Evolutionary conservation across 2,888 invertebrate genomes (phyloP).

Genomic region (Conistra vaccinii): DNA sequence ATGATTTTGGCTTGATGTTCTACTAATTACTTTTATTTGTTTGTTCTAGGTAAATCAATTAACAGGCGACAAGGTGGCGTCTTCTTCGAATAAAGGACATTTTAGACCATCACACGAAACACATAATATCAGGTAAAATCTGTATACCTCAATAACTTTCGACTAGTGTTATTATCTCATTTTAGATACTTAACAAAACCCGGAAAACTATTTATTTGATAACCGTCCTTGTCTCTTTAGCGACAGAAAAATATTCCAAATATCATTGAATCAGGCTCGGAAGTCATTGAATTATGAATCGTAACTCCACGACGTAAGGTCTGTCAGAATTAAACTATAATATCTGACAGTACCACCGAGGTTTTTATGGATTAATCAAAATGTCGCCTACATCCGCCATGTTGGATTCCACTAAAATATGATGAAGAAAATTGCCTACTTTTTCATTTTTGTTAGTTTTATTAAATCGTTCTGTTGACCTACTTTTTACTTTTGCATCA

Average conservation of each 20-base stretch:
- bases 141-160: background rate
- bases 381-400: constrained; percentile 35
- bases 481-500: background rate
- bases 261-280: background rate
- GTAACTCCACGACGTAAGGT: constrained; percentile 10
- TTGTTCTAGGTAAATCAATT: constrained; percentile 15
- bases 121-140: background rate
- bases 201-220: constrained; percentile 10
- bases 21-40: background rate
- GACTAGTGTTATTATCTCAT: constrained; percentile 6
- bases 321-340: background rate
- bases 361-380: constrained; percentile 40
- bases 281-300: constrained; percentile 8
- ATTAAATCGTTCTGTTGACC: constrained; percentile 6
- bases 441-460: background rate
- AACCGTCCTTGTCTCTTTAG: constrained; percentile 2
- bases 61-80: background rate
- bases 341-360: background rate
- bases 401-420: constrained; percentile 25
- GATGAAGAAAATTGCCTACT: constrained; percentile 6
- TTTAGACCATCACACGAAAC: background rate
- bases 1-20: background rate
- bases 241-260: constrained; percentile 20
- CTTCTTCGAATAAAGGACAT: background rate
- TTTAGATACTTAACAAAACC: background rate